Conservation (phyloP, 2,888 invertebrate species). For the Perizoma affinitatum region DNA sequence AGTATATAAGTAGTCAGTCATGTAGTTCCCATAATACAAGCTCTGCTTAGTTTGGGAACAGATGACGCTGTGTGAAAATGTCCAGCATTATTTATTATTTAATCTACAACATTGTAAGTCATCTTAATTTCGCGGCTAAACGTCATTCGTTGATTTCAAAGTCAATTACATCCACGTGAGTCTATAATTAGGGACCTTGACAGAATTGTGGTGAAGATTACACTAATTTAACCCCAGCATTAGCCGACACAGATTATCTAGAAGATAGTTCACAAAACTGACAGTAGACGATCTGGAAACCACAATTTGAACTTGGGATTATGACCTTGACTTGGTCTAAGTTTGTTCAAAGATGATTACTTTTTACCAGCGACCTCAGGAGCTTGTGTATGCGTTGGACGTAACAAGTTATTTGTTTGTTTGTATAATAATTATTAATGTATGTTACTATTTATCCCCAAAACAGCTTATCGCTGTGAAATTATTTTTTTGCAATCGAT, state of each 20-base stretch:
- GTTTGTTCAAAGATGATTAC: slow-evolving; percentile 12
- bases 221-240: slow-evolving; percentile 60
- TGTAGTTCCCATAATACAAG: too few relatives aligned
- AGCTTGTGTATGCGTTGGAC: too few relatives aligned
- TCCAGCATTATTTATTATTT: too few relatives aligned
- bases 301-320: slow-evolving; percentile 61
- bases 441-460: too few relatives aligned
- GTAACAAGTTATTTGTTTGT: too few relatives aligned
- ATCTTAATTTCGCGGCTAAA: slow-evolving; percentile 17
- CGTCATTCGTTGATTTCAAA: slow-evolving; percentile 22
- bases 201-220: slow-evolving; percentile 69
- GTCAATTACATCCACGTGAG: slow-evolving; percentile 32
- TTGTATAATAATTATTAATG: too few relatives aligned
- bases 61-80: too few relatives aligned
- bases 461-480: too few relatives aligned
- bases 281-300: slow-evolving; percentile 42
- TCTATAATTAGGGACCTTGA: slow-evolving; percentile 58
- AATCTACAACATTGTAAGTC: slow-evolving; percentile 12
- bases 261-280: slow-evolving; percentile 16
- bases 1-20: too few relatives aligned
- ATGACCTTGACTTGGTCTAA: slow-evolving; percentile 50
- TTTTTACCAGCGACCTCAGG: not conserved
- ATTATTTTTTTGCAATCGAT: too few relatives aligned
- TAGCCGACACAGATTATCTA: slow-evolving; percentile 30
- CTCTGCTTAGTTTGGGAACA: too few relatives aligned